Percentiles rank a stretch among this genome's conserved stretches.
Conservation (phyloP, 30 jellyfish, hydroid and myxozoan species). For the Phacellophora camtschatica region DNA sequence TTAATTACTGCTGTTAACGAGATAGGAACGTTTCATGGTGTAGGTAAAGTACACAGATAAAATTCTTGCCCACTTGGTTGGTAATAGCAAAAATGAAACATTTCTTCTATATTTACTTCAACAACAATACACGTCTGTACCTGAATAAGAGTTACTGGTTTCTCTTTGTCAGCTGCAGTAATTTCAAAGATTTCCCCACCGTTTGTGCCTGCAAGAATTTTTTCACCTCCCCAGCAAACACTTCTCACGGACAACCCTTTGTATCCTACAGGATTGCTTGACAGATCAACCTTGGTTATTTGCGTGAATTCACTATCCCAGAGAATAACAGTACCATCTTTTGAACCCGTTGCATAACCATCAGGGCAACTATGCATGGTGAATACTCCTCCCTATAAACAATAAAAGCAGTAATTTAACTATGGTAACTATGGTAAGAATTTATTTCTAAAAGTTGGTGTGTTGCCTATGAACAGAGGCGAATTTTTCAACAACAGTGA, state of each 20-base stretch:
- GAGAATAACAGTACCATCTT: conserved; percentile 92
- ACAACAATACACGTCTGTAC: conserved; percentile 10
- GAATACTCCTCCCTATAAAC: conserved; percentile 90
- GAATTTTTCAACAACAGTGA: too few species aligned
- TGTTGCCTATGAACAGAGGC: too few species aligned
- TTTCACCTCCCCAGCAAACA: conserved; percentile 97
- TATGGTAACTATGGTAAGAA: too few species aligned
- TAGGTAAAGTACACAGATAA: too few species aligned
- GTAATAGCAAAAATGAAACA: too few species aligned
- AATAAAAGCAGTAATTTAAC: too few species aligned
- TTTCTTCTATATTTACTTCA: too few species aligned
- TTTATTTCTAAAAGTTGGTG: too few species aligned
- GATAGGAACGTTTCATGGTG: too few species aligned
- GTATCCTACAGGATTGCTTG: conserved; percentile 80
- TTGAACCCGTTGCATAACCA: conserved; percentile 96
- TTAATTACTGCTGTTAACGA: too few species aligned
- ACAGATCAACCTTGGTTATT: conserved; percentile 88
- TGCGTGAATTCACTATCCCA: conserved; percentile 97
- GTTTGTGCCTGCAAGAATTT: conserved; percentile 87
- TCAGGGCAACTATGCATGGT: conserved; percentile 91
- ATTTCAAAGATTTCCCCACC: conserved; percentile 96
- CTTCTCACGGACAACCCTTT: conserved; percentile 88
- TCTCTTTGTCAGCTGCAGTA: conserved; percentile 86
- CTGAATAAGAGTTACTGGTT: conserved; percentile 81
- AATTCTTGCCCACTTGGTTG: too few species aligned